Evolutionary conservation across 2,888 invertebrate species (phyloP).

Genomic region (Tetropium fuscum): DNA sequence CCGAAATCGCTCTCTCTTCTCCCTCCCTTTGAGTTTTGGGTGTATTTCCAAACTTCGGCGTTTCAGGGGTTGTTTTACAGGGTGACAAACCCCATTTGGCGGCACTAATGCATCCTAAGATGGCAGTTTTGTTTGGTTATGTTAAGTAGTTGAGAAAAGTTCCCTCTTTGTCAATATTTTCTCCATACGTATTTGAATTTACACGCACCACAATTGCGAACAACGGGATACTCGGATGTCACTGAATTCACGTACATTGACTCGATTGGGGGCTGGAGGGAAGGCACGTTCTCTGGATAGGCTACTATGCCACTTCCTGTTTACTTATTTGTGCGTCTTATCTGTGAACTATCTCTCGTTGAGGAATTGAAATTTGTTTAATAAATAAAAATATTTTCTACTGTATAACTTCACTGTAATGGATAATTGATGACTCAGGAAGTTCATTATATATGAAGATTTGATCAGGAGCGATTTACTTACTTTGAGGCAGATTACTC

Average conservation of each 20-base stretch:
- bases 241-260: background rate
- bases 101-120: slow-evolving; percentile 49
- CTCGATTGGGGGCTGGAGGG: background rate
- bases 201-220: background rate
- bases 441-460: too few species aligned
- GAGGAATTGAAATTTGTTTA: slow-evolving; percentile 9
- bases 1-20: slow-evolving; percentile 21
- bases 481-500: too few species aligned
- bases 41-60: slow-evolving; percentile 37
- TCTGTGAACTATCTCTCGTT: slow-evolving; percentile 4
- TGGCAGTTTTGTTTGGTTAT: slow-evolving; percentile 58
- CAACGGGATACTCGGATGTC: slow-evolving; percentile 2
- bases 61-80: slow-evolving; percentile 37
- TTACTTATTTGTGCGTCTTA: slow-evolving; percentile 35
- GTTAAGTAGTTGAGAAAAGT: slow-evolving; percentile 46
- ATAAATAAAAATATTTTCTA: slow-evolving; percentile 4
- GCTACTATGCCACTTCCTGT: slow-evolving; percentile 33
- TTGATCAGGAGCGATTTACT: too few species aligned
- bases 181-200: slow-evolving; percentile 6
- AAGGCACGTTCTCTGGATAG: background rate
- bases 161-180: slow-evolving; percentile 15
- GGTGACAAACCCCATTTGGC: slow-evolving; percentile 50
- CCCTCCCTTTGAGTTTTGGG: slow-evolving; percentile 29
- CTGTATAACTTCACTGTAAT: too few species aligned
- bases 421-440: too few species aligned